Conservation (phyloP, 2,113 vertebrate genomes). For the Sporophila hypoxantha region DNA sequence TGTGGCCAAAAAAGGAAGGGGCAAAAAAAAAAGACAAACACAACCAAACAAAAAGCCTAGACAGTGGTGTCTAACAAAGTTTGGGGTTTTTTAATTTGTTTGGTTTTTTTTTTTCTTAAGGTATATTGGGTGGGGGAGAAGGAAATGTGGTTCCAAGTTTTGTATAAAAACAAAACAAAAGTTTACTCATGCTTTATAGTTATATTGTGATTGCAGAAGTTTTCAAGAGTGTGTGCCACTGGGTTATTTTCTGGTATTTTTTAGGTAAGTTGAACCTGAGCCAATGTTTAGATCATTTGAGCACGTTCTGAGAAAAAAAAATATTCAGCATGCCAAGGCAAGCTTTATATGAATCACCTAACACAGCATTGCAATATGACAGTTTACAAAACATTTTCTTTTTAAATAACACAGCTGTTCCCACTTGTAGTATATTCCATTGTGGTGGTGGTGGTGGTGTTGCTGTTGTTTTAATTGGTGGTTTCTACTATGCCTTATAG, state of each 20-base stretch:
- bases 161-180: slow-evolving; percentile 55
- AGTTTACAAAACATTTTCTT: slow-evolving; percentile 63
- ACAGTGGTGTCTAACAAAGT: slow-evolving; percentile 1
- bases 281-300: slow-evolving; percentile 52
- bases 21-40: background rate
- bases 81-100: background rate
- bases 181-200: slow-evolving; percentile 67
- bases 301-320: slow-evolving; percentile 48
- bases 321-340: slow-evolving; percentile 45
- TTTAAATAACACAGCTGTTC: slow-evolving; percentile 51
- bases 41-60: background rate
- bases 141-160: slow-evolving; percentile 56
- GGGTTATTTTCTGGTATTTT: slow-evolving; percentile 37
- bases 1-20: background rate
- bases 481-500: slow-evolving; percentile 82
- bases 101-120: background rate
- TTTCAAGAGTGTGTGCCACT: slow-evolving; percentile 56
- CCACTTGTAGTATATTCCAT: slow-evolving; percentile 62
- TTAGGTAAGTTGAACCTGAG: slow-evolving; percentile 52
- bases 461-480: slow-evolving; percentile 46
- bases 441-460: background rate
- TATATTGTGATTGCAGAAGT: slow-evolving; percentile 62
- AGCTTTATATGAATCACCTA: slow-evolving; percentile 58
- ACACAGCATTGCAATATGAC: slow-evolving; percentile 56
- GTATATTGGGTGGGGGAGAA: slow-evolving; percentile 8